These are phyloP conservation scores for Podarcis lilfordi DNA, from an alignment of 2,797 vertebrate genomes.

Conservation along the genomic window DNA sequence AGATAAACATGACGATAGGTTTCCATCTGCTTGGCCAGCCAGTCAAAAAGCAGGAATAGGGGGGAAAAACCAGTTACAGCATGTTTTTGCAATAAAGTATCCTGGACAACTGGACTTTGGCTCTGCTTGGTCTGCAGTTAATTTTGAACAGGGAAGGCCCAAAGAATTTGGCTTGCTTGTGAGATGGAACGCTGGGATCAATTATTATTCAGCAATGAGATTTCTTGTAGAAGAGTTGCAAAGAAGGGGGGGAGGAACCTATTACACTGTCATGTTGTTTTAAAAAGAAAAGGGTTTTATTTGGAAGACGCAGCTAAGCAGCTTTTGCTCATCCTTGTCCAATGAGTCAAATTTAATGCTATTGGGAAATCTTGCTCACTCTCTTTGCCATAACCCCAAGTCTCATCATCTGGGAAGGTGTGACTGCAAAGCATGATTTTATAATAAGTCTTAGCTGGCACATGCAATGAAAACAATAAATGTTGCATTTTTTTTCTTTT, in stretches of 20 bases:
- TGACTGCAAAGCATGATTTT: slow-evolving; percentile 51
- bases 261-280: slow-evolving; percentile 46
- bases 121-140: slow-evolving; percentile 55
- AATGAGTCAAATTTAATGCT: slow-evolving; percentile 15
- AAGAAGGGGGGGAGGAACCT: slow-evolving; percentile 33
- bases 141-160: slow-evolving; percentile 60
- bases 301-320: slow-evolving; percentile 27
- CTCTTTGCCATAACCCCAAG: slow-evolving; percentile 43
- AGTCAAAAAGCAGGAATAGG: slow-evolving; percentile 41
- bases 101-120: slow-evolving; percentile 59
- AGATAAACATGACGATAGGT: slow-evolving; percentile 58
- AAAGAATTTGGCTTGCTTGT: slow-evolving; percentile 51
- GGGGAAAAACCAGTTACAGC: slow-evolving; percentile 42
- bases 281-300: slow-evolving; percentile 42
- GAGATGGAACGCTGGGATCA: slow-evolving; percentile 54
- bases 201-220: slow-evolving; percentile 63
- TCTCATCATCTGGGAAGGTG: slow-evolving; percentile 53
- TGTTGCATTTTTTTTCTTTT: not conserved
- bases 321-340: slow-evolving; percentile 48
- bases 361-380: slow-evolving; percentile 30
- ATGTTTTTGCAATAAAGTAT: slow-evolving; percentile 54
- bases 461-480: slow-evolving; percentile 42
- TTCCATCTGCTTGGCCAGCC: slow-evolving; percentile 65
- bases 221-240: slow-evolving; percentile 43
- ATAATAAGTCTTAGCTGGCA: slow-evolving; percentile 52